Evolutionary conservation across 2,888 invertebrate genomes (phyloP).

Genomic region (Protonemura montana): DNA sequence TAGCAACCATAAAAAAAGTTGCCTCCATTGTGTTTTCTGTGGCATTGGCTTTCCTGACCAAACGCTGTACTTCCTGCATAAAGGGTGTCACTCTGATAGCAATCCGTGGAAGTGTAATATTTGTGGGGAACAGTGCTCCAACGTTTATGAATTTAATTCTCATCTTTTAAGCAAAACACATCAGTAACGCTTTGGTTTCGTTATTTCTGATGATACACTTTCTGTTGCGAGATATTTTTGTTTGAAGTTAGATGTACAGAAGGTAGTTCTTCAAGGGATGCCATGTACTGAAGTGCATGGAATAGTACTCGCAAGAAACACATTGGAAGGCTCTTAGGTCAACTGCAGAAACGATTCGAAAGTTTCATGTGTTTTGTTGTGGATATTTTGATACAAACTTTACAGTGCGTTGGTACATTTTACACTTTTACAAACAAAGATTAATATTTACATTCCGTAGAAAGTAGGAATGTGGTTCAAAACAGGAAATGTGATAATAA

Average conservation of each 20-base stretch:
- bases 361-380: background rate
- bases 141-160: slow-evolving; percentile 96
- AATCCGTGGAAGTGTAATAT: slow-evolving; percentile 98
- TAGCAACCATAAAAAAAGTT: slow-evolving; percentile 58
- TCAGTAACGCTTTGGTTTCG: slow-evolving; percentile 66
- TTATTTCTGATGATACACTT: too few species aligned
- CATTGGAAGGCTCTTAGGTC: too few species aligned
- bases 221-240: too few species aligned
- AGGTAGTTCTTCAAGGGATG: too few species aligned
- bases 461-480: too few species aligned
- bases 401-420: background rate
- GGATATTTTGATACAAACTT: background rate
- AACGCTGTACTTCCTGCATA: slow-evolving; percentile 95
- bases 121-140: slow-evolving; percentile 93
- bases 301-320: too few species aligned
- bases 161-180: slow-evolving; percentile 94
- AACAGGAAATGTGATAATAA: too few species aligned
- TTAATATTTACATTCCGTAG: too few species aligned
- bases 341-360: background rate
- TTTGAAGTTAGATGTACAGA: too few species aligned
- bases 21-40: slow-evolving; percentile 86
- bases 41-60: slow-evolving; percentile 95
- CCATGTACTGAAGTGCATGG: too few species aligned
- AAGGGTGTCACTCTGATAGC: slow-evolving; percentile 96
- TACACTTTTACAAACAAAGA: too few species aligned